A percentile compares a stretch with the other conserved stretches of the same genome.
Evolutionary conservation across 2,113 vertebrate genomes (phyloP).

Genomic region (Bothrops jararaca): DNA sequence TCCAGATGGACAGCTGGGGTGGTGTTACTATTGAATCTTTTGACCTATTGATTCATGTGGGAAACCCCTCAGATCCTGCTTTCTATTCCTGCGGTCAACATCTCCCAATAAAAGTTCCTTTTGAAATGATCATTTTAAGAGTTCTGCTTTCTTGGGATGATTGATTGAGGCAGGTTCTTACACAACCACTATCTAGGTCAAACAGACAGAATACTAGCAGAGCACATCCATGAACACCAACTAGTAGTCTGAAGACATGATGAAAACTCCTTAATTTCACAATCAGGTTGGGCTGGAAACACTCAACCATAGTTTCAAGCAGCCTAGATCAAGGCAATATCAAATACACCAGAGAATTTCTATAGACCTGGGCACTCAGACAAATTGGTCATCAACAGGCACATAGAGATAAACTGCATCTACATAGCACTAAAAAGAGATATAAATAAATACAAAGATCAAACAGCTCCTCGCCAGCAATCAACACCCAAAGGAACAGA

Average conservation of each 20-base stretch:
- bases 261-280: neutral
- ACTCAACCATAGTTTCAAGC: neutral
- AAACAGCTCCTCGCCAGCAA: neutral
- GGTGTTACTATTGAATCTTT: too few relatives aligned
- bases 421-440: neutral
- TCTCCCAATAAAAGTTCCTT: too few relatives aligned
- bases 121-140: too few relatives aligned
- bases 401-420: neutral
- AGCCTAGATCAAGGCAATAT: neutral
- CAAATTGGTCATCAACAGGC: neutral
- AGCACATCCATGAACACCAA: neutral
- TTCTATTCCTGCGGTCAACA: too few relatives aligned
- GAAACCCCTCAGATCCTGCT: too few relatives aligned
- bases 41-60: too few relatives aligned
- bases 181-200: neutral
- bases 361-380: neutral
- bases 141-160: too few relatives aligned
- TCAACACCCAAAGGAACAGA: neutral
- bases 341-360: neutral
- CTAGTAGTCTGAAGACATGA: neutral
- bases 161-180: too few relatives aligned
- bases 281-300: neutral
- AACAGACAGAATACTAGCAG: neutral
- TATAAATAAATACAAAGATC: neutral
- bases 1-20: too few relatives aligned